Evolutionary conservation across 1,140 invertebrate species (phyloP).

Genomic region (Trypoxylus dichotomus): DNA sequence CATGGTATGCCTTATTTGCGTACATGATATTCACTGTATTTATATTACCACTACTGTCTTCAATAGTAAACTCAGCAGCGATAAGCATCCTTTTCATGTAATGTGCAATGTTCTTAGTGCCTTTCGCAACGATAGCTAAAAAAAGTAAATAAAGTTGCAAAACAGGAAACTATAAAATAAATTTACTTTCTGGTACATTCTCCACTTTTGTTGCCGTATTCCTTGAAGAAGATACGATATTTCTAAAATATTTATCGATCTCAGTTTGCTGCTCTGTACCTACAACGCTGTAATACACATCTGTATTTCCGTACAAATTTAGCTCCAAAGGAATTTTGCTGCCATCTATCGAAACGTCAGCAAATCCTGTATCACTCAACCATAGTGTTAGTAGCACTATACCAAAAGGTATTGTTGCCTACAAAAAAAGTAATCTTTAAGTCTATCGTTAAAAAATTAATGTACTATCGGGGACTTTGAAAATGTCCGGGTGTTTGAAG

Average conservation of each 20-base stretch:
- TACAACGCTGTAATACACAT: background rate
- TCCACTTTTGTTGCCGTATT: slow-evolving; percentile 28
- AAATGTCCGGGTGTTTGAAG: no score
- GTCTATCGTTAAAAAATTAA: no score
- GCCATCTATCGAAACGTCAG: background rate
- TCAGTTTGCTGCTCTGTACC: background rate
- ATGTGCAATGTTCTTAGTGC: slow-evolving; percentile 44
- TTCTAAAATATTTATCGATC: background rate
- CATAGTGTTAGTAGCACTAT: background rate
- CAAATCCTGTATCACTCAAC: background rate
- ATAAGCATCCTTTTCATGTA: slow-evolving; percentile 47
- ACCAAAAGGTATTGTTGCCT: background rate
- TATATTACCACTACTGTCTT: background rate
- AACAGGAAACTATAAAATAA: background rate
- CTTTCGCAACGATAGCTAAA: slow-evolving; percentile 46
- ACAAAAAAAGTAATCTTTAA: no score
- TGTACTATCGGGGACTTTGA: no score
- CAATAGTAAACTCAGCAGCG: slow-evolving; percentile 51
- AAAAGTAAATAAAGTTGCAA: background rate
- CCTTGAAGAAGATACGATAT: background rate
- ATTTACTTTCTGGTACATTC: slow-evolving; percentile 38
- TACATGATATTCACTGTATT: slow-evolving; percentile 50
- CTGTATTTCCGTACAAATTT: background rate
- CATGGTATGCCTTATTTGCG: no score
- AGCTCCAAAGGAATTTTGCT: background rate